A percentile compares a stretch with the other conserved stretches of the same genome.
Conservation (phyloP, 2,888 invertebrate genomes). For the Ophion ventricosus region DNA sequence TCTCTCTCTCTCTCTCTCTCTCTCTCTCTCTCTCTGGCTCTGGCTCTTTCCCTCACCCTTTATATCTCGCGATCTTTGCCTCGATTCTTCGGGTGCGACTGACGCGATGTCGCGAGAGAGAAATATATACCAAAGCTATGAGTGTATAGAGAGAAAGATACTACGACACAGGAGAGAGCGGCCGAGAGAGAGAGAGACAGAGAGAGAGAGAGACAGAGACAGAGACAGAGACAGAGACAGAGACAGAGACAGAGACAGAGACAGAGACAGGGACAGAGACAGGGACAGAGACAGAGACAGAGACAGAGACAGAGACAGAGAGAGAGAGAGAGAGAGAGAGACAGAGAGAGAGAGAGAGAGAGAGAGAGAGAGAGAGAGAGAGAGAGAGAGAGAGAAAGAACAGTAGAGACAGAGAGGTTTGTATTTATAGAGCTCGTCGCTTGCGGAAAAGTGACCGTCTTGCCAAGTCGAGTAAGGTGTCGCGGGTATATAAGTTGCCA, state of each 20-base stretch:
- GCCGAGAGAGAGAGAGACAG: slow-evolving; percentile 29
- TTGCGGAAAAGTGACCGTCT: slow-evolving; percentile 75
- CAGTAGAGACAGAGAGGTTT: slow-evolving; percentile 37
- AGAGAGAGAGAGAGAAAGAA: slow-evolving; percentile 26
- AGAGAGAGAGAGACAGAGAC: slow-evolving; percentile 31
- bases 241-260: slow-evolving; percentile 32
- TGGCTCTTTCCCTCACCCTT: slow-evolving; percentile 16
- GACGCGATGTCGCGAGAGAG: slow-evolving; percentile 49
- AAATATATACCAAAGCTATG: slow-evolving; percentile 55
- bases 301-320: slow-evolving; percentile 28
- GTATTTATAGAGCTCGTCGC: slow-evolving; percentile 69
- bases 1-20: neutral
- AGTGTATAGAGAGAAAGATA: slow-evolving; percentile 47
- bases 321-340: slow-evolving; percentile 33
- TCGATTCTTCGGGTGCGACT: slow-evolving; percentile 53
- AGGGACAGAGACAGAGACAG: slow-evolving; percentile 40
- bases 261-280: slow-evolving; percentile 20
- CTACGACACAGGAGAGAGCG: slow-evolving; percentile 21
- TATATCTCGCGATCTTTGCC: slow-evolving; percentile 53
- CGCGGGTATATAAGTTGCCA: slow-evolving; percentile 69
- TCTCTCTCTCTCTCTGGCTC: neutral
- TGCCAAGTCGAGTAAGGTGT: slow-evolving; percentile 81
- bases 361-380: slow-evolving; percentile 24
- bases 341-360: slow-evolving; percentile 12
- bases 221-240: slow-evolving; percentile 25